phyloP scores from a whole-genome alignment of 2,888 invertebrate species.

The Spisula solida region DNA sequence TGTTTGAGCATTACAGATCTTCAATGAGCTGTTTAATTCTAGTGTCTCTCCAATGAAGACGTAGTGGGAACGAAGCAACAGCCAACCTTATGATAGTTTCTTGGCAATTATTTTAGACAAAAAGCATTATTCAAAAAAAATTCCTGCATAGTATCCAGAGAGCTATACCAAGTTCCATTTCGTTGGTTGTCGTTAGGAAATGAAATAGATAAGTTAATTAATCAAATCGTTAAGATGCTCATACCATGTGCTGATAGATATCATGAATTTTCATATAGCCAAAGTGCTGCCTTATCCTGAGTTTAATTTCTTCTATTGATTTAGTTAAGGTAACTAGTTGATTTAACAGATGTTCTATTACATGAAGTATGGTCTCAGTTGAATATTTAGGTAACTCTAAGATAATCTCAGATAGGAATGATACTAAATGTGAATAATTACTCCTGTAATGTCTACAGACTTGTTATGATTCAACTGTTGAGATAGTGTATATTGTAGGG shows the following conservation, averaged over 20 bases:
- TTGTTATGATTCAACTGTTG: slow-evolving; percentile 1
- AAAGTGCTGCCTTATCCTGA: neutral
- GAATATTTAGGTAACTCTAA: neutral
- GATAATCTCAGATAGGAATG: slow-evolving; percentile 8
- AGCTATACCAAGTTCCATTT: neutral
- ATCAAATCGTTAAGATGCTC: neutral
- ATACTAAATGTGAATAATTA: neutral
- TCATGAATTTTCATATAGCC: neutral
- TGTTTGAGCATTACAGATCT: neutral
- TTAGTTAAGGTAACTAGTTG: neutral
- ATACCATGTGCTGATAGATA: neutral
- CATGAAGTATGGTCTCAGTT: slow-evolving; percentile 8
- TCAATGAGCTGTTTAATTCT: slow-evolving; percentile 23
- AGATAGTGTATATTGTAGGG: too few relatives aligned
- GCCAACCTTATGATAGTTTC: slow-evolving; percentile 25
- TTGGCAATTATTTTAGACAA: slow-evolving; percentile 13
- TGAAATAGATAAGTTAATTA: neutral
- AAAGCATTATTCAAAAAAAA: slow-evolving; percentile 17
- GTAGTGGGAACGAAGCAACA: neutral
- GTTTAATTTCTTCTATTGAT: slow-evolving; percentile 18
- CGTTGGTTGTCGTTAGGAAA: neutral
- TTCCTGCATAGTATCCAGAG: neutral
- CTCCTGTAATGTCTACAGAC: slow-evolving; percentile 9
- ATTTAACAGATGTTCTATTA: slow-evolving; percentile 19
- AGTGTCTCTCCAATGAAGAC: neutral